Conservation (phyloP, 2,888 invertebrate species). For the Hypena proboscidalis region DNA sequence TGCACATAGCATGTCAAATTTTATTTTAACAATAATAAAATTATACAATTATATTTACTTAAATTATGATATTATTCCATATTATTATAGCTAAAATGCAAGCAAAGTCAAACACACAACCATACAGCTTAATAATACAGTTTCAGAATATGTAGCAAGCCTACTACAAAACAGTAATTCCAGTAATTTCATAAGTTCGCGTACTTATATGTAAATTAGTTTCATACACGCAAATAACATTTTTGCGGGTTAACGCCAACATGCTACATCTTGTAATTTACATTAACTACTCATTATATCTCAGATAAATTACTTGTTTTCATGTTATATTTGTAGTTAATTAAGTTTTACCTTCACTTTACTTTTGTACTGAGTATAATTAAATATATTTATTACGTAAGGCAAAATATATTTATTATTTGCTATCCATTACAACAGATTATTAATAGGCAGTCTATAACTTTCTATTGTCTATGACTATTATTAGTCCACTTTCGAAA, state of each 20-base stretch:
- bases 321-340: slow-evolving; percentile 1
- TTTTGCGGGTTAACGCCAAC: slow-evolving; percentile 15
- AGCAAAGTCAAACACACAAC: neutral
- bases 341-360: slow-evolving; percentile 7
- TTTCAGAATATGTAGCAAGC: neutral
- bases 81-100: neutral
- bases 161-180: slow-evolving; percentile 7
- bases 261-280: slow-evolving; percentile 6
- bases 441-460: no score
- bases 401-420: no score
- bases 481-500: no score
- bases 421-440: no score
- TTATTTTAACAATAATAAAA: no score
- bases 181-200: slow-evolving; percentile 16
- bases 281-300: slow-evolving; percentile 9
- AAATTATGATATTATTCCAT: neutral
- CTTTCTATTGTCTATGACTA: no score
- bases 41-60: no score
- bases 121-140: neutral
- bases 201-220: slow-evolving; percentile 16
- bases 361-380: neutral
- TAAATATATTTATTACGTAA: no score
- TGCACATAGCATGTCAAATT: no score
- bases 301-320: slow-evolving; percentile 5
- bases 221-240: slow-evolving; percentile 18